Base-by-base conservation (phyloP, 2,113 vertebrate species). In the Syngnathus floridae region DNA sequence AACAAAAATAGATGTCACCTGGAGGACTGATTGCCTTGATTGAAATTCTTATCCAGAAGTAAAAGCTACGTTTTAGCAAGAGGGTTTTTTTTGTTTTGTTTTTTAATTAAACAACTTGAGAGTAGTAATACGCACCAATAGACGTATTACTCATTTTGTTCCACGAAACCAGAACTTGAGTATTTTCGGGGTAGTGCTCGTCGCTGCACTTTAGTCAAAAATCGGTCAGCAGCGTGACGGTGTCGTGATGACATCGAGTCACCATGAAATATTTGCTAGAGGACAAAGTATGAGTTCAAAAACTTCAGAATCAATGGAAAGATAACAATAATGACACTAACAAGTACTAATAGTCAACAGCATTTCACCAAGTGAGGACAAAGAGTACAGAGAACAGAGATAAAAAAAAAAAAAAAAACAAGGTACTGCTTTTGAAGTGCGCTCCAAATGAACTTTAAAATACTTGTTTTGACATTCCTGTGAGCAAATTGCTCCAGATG, bases 1-100 rank as follows among this genome's bases (percentile, higher is more conserved):
- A 64, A 65, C 54, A 73, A 62, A 68, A 76, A 43, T 9, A 36
- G 71, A 82, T 71, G 72, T 73, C 48, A 66, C 48, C 65, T 17
- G 13, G 66, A 83, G 74, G 52, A 54, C 66, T 2, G 12, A 37
- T 10, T 26, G 46, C 49, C 2, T 2, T 62, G 64, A 82, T 73
- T 64, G 62, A 67, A 59, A 65, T 66, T 54, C 62, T 61, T 13
- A 17, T 13, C 61, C 22, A 6, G 1, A 35, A 37, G 46, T 31
- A 61, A 62, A 77, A 56, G 56, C 56, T 66, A 48, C 55, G 49
- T 77, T 69, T 69, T 51, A 63, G 13, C 13, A 16, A 69, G 78
- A 51, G 31, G 46, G 38, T 57, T 21, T 60, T 67, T 43, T 46
- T 43, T 38, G 59, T 26, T 26, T 26, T 26, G 2, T 2, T 22